Evolutionary conservation across 2,113 vertebrate species (phyloP).

Genomic region (Muscicapa adusta): DNA sequence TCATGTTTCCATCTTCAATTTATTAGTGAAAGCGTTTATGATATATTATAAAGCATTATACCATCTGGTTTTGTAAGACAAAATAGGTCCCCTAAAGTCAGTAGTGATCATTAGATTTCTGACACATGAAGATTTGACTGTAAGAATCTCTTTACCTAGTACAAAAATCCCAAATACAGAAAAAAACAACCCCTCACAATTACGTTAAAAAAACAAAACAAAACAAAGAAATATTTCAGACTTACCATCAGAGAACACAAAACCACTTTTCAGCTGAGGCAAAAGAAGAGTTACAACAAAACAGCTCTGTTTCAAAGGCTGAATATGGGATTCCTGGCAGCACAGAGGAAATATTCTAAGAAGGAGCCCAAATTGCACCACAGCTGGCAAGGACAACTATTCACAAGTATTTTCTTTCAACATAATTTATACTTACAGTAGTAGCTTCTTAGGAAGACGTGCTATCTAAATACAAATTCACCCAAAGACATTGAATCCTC

Average conservation of each 20-base stretch:
- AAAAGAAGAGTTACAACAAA: background rate
- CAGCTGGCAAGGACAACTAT: background rate
- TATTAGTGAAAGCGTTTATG: background rate
- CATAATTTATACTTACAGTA: background rate
- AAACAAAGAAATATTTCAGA: background rate
- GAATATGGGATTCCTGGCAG: background rate
- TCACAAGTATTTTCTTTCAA: background rate
- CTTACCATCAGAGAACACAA: background rate
- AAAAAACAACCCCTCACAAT: accelerated
- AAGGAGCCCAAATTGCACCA: background rate
- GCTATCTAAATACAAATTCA: background rate
- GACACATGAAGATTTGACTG: background rate
- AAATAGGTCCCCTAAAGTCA: background rate
- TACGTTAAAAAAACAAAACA: background rate
- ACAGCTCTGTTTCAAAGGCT: background rate
- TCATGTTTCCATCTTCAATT: background rate
- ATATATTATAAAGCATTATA: background rate
- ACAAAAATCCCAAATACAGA: background rate
- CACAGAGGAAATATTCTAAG: background rate
- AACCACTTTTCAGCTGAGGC: background rate
- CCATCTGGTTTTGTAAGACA: background rate
- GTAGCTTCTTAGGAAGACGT: background rate
- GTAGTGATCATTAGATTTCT: background rate
- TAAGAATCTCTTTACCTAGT: background rate
- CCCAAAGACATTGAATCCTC: background rate